A percentile compares a stretch with the other conserved stretches of the same genome.
Conservation (phyloP, 2,888 invertebrate genomes). For the Mechanitis messenoides region DNA sequence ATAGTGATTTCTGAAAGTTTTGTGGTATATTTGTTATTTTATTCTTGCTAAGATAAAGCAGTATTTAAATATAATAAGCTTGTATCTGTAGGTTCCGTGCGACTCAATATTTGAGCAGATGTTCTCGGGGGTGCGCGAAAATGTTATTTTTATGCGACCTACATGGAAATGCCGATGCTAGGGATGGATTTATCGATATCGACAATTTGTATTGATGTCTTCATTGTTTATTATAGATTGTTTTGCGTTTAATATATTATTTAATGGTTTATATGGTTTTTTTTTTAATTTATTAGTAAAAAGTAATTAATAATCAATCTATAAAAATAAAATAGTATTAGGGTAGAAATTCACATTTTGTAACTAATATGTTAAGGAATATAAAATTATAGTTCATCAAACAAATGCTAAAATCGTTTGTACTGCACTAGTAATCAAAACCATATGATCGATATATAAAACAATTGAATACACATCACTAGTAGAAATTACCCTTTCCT, state of each 20-base stretch:
- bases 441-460: constrained; percentile 10
- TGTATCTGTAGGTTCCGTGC: constrained; percentile 25
- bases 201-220: constrained; percentile 12
- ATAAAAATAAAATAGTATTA: no score
- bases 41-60: constrained; percentile 18
- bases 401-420: no score
- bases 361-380: no score
- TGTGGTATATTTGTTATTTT: constrained; percentile 29
- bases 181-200: constrained; percentile 35
- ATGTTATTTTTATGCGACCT: constrained; percentile 59
- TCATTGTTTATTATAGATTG: no score
- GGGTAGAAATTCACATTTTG: no score
- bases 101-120: constrained; percentile 75
- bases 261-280: no score
- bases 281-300: no score
- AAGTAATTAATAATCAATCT: no score
- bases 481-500: constrained; percentile 41
- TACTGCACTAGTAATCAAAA: no score
- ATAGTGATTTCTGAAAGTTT: no score
- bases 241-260: no score
- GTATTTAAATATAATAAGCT: constrained; percentile 14
- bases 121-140: constrained; percentile 57
- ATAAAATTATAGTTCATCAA: no score
- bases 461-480: constrained; percentile 27
- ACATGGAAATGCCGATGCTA: constrained; percentile 64